These are phyloP conservation scores for Calephelis perditalis DNA, from an alignment of 2,888 invertebrate genomes.

Conservation along the genomic window DNA sequence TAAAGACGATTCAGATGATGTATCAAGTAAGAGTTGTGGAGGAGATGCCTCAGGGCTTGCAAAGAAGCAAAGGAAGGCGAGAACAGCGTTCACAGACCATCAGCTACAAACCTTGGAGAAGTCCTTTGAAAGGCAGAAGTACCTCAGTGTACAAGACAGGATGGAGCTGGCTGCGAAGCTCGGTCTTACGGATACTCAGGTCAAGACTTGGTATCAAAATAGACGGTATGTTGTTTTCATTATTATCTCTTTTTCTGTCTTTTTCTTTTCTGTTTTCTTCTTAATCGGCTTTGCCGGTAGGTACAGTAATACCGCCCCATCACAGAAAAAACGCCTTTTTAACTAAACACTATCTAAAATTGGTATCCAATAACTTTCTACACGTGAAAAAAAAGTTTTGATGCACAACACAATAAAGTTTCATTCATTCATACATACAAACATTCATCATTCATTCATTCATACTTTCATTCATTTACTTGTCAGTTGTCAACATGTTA, in stretches of 20 bases:
- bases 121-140: conserved; percentile 97
- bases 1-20: conserved; percentile 89
- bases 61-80: conserved; percentile 97
- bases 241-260: neutral
- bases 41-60: conserved; percentile 76
- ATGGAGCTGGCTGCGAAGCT: conserved; percentile 98
- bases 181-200: conserved; percentile 98
- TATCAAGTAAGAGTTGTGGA: conserved; percentile 76
- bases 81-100: conserved; percentile 99
- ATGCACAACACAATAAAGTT: too few species aligned
- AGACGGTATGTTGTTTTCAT: conserved; percentile 84
- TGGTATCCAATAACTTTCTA: too few species aligned
- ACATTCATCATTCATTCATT: too few species aligned
- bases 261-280: too few species aligned
- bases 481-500: too few species aligned
- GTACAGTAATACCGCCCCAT: too few species aligned
- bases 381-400: too few species aligned
- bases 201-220: conserved; percentile 99
- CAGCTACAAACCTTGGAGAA: conserved; percentile 97
- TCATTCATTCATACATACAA: too few species aligned
- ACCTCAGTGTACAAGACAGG: conserved; percentile 96
- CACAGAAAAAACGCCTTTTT: too few species aligned
- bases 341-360: too few species aligned
- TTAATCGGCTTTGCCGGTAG: too few species aligned
- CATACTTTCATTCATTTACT: too few species aligned